Percentiles rank a stretch among this genome's conserved stretches.
Conservation (phyloP, 1,140 invertebrate genomes). For the Brachionus sp. region DNA sequence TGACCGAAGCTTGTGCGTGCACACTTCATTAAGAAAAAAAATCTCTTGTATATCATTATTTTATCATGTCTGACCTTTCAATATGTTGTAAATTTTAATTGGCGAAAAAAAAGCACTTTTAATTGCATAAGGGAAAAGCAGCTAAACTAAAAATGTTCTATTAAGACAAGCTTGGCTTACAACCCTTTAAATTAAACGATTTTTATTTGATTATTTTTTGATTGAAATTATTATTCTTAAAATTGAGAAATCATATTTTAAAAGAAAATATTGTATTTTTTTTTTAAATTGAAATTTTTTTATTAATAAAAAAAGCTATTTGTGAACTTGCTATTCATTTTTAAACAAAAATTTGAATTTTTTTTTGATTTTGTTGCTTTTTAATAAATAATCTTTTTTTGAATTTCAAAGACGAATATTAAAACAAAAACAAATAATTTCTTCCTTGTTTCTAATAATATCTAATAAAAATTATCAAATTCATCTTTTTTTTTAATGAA, state of each 20-base stretch:
- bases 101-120: neutral
- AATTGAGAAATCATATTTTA: neutral
- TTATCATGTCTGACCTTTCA: neutral
- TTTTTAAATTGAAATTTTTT: neutral
- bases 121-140: neutral
- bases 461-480: neutral
- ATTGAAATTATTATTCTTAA: neutral
- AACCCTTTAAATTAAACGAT: neutral
- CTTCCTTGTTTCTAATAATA: constrained; percentile 18
- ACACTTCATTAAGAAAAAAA: neutral
- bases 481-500: neutral
- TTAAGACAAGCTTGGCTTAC: neutral
- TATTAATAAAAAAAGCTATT: neutral
- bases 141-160: neutral
- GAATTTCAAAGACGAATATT: neutral
- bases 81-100: neutral
- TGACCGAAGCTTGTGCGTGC: neutral
- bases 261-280: neutral
- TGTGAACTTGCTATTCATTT: constrained; percentile 30
- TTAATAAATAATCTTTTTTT: neutral
- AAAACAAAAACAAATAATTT: neutral
- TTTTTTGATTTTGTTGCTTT: constrained; percentile 35
- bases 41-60: neutral
- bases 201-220: neutral
- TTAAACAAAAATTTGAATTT: neutral